Evolutionary conservation across 2,888 invertebrate species (phyloP), one percentile per base, ranked within the genome.

Genomic region (Lacanobia wlatinum): DNA sequence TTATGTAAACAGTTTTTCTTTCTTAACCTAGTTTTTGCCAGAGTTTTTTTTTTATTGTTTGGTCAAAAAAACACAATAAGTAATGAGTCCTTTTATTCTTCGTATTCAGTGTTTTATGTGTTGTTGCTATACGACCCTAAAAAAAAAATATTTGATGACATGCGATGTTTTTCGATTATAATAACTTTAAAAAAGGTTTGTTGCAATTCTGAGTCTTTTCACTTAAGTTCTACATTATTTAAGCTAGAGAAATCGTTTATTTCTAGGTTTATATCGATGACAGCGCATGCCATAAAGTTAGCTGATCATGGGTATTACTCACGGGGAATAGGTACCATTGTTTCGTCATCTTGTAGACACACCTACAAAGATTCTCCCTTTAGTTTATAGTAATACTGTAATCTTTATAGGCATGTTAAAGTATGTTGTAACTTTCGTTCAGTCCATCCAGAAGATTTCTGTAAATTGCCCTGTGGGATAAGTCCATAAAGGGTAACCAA

Each of bases 301-400:
- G 40, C 8, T 68, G 28, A 76, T 58, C 64, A 76, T 80, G 40
- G 50, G 4, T 64, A 69, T 80, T 73, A 52, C 40, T 80, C 76
- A 73, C n/a, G 28, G 62, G 50, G 59, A 60, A 75, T 46, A 67
- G 63, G 55, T 43, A 69, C 69, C 55, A 80, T 80, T 59, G 68
- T 69, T 75, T 62, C 61, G 2, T 53, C 40, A 70, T 34, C n/a
- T 28, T 16, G 14, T 9, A 73, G 53, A 55, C 65, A 79, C 80
- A 60, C 64, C 59, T 52, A 55, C n/a, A 46, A 64, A 21, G 55
- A 64, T 73, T 60, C 60, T 50, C 18, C 38, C 60, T 52, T 21
- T 38, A 28, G 16, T 38, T 72, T 21, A 10, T 23, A 63, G 60
- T 68, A n/a, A n/a, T 74, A 70, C 4, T 28, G 1, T 43, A 63